Evolutionary conservation across 2,797 vertebrate genomes (phyloP), one percentile per base, ranked within the genome.

Genomic region (Trachops cirrhosus): DNA sequence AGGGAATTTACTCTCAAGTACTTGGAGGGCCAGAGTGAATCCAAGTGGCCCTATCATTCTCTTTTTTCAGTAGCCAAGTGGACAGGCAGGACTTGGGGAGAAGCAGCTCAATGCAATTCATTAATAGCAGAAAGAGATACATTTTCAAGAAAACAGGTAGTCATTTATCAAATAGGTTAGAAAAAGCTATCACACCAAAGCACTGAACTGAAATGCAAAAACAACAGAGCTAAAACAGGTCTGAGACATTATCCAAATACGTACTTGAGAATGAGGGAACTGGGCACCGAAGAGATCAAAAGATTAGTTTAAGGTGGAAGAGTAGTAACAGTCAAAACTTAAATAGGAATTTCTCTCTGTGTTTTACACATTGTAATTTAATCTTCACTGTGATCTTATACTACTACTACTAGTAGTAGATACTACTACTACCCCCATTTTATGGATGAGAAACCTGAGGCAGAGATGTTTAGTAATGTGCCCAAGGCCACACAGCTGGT

Each of bases 191-290:
- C 73, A 64, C 18, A 50, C 5, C 64, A 37, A 62, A 86, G 22
- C 52, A 86, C 1, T 82, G n/a, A 24, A 64, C 5, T 83, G 9
- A 92, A 67, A 79, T 79, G 37, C 44, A 92, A 78, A 79, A 89
- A 86, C 52, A 24, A 91, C 12, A 93, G 0, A 67, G n/a, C 29
- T 67, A 29, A 11, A 54, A 62, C 9, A 32, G 21, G 15, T 48
- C 59, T 3, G 12, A 80, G n/a, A 82, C 46, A 52, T 83, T 34
- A 92, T 21, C 54, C 10, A 59, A 93, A 89, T 6, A 46, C 16
- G 46, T 79, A 79, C 59, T 12, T 94, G 37, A 83, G 89, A 86
- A 84, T 71, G 16, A 95, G 11, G 46, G 89, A 90, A 94, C 50
- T 21, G 34, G 14, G 34, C 32, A 46, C n/a, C 62, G 70, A 73